These are phyloP conservation scores for Taphrorychus bicolor DNA, from an alignment of 2,888 invertebrate genomes.

Conservation along the genomic window DNA sequence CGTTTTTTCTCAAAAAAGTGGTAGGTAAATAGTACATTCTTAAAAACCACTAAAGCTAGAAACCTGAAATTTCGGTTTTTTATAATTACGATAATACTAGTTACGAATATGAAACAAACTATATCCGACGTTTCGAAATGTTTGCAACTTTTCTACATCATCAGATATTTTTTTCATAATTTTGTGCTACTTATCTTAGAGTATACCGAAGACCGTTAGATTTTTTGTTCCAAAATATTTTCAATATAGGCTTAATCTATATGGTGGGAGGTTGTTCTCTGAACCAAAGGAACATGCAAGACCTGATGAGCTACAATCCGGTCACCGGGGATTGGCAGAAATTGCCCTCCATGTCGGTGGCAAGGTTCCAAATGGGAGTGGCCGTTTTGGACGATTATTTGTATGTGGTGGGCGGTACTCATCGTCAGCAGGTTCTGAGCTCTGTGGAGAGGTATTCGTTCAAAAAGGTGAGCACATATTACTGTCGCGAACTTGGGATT, in stretches of 20 bases:
- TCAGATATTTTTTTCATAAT: too few species aligned
- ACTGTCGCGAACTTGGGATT: too few species aligned
- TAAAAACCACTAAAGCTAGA: too few species aligned
- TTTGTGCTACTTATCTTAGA: too few species aligned
- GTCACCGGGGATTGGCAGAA: slow-evolving; percentile 80
- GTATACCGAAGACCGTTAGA: too few species aligned
- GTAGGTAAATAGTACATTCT: too few species aligned
- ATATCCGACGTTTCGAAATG: too few species aligned
- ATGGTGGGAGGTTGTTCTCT: slow-evolving; percentile 90
- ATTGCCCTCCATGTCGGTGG: slow-evolving; percentile 79
- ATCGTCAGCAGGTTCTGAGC: slow-evolving; percentile 79
- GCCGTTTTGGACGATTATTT: slow-evolving; percentile 83
- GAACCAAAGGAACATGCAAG: slow-evolving; percentile 79
- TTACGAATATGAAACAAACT: too few species aligned
- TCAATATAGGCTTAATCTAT: slow-evolving; percentile 76
- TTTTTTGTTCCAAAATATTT: not conserved
- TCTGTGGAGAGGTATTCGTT: slow-evolving; percentile 86
- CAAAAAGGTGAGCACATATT: slow-evolving; percentile 72
- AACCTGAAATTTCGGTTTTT: too few species aligned
- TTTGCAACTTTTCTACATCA: too few species aligned
- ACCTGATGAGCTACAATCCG: slow-evolving; percentile 82
- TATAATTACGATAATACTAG: too few species aligned
- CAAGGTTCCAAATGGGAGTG: slow-evolving; percentile 88
- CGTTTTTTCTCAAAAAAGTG: too few species aligned
- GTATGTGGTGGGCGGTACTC: slow-evolving; percentile 90